Conservation (phyloP, 1,140 invertebrate species). For the Lordiphosa collinella region DNA sequence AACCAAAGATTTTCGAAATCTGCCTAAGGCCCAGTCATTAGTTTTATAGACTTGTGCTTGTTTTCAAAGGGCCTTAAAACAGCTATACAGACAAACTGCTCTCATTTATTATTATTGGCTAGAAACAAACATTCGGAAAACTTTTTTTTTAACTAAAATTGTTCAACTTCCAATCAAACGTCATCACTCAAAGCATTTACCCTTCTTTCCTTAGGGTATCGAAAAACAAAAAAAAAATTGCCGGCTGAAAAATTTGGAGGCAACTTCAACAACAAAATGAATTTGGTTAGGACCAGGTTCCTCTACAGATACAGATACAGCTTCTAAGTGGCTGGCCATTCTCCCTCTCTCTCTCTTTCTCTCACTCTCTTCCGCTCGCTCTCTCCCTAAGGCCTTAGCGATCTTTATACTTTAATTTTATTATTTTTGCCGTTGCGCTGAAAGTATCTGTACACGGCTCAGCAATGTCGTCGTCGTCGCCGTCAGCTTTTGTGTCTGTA, state of each 20-base stretch:
- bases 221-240: slow-evolving; percentile 16
- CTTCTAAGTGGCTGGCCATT: slow-evolving; percentile 1
- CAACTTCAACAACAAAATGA: slow-evolving; percentile 7
- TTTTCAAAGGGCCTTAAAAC: too few species aligned
- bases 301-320: slow-evolving; percentile 3
- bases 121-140: too few species aligned
- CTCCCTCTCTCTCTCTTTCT: neutral
- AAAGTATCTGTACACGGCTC: too few species aligned
- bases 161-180: too few species aligned
- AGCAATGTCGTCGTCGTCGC: slow-evolving; percentile 3
- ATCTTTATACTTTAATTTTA: slow-evolving; percentile 12
- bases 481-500: too few species aligned
- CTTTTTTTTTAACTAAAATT: too few species aligned
- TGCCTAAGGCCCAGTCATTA: too few species aligned
- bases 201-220: neutral
- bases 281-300: slow-evolving; percentile 10
- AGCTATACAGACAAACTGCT: too few species aligned
- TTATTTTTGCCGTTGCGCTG: slow-evolving; percentile 2
- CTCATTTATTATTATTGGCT: too few species aligned
- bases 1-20: too few species aligned
- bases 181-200: neutral
- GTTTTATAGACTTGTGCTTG: too few species aligned
- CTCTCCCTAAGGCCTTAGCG: neutral
- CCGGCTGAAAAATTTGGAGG: slow-evolving; percentile 10
- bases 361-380: neutral